These are phyloP conservation scores for Smithornis capensis DNA, from an alignment of 2,113 vertebrate genomes.

Conservation along the genomic window DNA sequence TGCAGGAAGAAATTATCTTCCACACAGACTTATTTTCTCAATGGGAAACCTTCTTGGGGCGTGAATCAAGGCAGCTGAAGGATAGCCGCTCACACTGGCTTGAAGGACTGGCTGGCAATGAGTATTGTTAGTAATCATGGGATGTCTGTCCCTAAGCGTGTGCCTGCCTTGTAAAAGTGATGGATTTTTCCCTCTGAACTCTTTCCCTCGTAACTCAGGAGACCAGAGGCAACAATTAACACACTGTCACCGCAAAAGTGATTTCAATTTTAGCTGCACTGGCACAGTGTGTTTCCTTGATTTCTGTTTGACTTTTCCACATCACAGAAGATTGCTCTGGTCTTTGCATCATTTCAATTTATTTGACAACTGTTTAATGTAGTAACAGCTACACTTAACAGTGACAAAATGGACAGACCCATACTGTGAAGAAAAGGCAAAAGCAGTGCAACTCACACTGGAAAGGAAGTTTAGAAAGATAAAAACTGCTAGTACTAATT, in stretches of 20 bases:
- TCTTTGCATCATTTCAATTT: background rate
- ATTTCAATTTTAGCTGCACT: background rate
- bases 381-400: background rate
- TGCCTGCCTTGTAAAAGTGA: slow-evolving; percentile 43
- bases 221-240: slow-evolving; percentile 34
- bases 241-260: background rate
- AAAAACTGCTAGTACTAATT: background rate
- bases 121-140: background rate
- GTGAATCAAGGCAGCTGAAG: background rate
- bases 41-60: background rate
- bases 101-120: background rate
- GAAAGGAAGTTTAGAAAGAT: background rate
- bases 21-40: background rate
- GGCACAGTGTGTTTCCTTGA: background rate
- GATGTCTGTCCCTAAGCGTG: background rate
- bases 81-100: background rate
- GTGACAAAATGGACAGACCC: background rate
- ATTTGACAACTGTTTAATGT: background rate
- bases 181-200: background rate
- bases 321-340: background rate
- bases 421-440: background rate
- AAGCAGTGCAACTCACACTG: background rate
- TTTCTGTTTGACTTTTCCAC: slow-evolving; percentile 4
- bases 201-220: background rate
- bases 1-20: background rate